Evolutionary conservation across 53 echinoderm and acorn worm genomes (phyloP), one percentile per base, ranked within the genome.

Genomic region (Hippasteria phrygiana): DNA sequence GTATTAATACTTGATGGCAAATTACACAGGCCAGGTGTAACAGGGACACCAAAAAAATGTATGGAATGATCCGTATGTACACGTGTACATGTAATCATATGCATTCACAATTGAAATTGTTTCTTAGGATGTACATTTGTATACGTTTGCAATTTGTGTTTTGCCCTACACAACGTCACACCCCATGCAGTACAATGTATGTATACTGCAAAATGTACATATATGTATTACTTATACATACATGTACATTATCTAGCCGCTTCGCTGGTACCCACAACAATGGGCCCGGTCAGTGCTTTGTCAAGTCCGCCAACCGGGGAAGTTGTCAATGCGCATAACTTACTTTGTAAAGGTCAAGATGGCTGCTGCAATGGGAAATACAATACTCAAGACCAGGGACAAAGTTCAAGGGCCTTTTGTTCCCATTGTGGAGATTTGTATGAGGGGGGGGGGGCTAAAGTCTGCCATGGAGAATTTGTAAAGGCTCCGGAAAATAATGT

Each of bases 261-360:
- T 17, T 41, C n/a, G 18, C 80, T 64, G 82, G 82, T 65, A 65
- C 66, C 62, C 82, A 4, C 41, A 12, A 7, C 14, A 31, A 31
- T 65, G 18, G 35, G n/a, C n/a, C 22, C 31, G 12, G 31, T 39
- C 66, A 11, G 31, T 27, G 29, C 67, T 45, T 32, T 43, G 16
- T 64, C 1, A 20, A 42, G 43, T 13, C 37, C 2, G 82, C 27
- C 31, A 41, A 71, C 71, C 85, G 31, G 85, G 69, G 70, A 46
- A 70, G 50, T 71, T 69, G 51, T 70, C 85, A 70, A 37, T 85
- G 71, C 54, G 85, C 85, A 85, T 71, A 71, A 85, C 64, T 85
- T 85, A 70, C 83, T 17, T 69, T 50, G 37, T 22, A 71, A 85
- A 69, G 70, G 71, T 85, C 85, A 85, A 45, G 85, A 51, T 70